These are phyloP conservation scores for Ecdyonurus torrentis DNA, from an alignment of 2,888 invertebrate genomes.

Conservation along the genomic window DNA sequence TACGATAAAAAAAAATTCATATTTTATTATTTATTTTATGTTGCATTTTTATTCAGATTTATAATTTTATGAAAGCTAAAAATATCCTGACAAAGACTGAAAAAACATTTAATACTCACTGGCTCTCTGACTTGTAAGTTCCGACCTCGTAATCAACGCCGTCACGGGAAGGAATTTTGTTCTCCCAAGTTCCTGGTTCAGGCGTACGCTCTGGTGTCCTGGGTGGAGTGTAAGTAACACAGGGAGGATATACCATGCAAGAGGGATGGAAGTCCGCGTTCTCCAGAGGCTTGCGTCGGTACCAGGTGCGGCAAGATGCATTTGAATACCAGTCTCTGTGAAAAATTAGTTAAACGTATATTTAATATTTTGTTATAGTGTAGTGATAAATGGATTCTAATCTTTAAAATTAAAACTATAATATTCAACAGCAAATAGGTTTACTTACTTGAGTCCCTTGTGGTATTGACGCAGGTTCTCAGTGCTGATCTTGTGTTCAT, in stretches of 20 bases:
- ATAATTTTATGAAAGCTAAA: too few species aligned
- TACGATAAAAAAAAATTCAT: not conserved
- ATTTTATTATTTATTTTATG: not conserved
- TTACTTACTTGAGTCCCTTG: slow-evolving; percentile 18
- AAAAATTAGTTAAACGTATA: slow-evolving; percentile 5
- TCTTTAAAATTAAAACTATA: too few species aligned
- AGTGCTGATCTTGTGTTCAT: slow-evolving; percentile 55
- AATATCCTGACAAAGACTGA: too few species aligned
- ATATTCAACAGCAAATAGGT: too few species aligned
- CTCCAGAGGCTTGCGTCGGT: slow-evolving; percentile 62
- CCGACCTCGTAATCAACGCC: slow-evolving; percentile 75
- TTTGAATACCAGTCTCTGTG: slow-evolving; percentile 74
- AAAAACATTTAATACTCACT: slow-evolving; percentile 40
- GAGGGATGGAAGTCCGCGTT: slow-evolving; percentile 84
- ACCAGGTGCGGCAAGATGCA: slow-evolving; percentile 75
- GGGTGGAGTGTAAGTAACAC: slow-evolving; percentile 60
- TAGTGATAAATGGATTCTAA: not conserved
- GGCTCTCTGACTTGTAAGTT: slow-evolving; percentile 65
- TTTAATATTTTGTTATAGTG: slow-evolving; percentile 1
- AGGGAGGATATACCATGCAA: slow-evolving; percentile 85
- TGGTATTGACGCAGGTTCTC: slow-evolving; percentile 62
- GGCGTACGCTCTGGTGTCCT: slow-evolving; percentile 40
- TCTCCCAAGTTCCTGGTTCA: slow-evolving; percentile 43
- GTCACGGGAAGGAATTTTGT: slow-evolving; percentile 55
- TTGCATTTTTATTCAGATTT: not conserved